Percentiles rank a stretch among this genome's conserved stretches.
Conservation (phyloP, 1,140 invertebrate species). For the Triops cancriformis region DNA sequence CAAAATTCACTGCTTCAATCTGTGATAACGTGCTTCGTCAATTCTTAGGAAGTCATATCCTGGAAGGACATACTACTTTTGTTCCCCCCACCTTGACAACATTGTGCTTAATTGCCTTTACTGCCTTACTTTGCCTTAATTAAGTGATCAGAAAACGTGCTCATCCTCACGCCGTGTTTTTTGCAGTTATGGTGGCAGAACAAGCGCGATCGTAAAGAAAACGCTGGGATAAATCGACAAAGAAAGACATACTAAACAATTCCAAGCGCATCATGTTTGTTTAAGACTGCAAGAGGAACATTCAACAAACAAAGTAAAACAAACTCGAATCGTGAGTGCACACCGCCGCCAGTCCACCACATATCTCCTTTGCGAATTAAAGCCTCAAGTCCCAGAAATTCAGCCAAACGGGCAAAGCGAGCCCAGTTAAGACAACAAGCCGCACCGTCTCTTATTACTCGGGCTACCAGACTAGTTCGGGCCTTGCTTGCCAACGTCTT, state of each 20-base stretch:
- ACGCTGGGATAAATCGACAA: background rate
- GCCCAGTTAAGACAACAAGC: too few relatives aligned
- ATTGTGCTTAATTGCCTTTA: constrained; percentile 2
- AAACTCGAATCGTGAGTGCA: too few relatives aligned
- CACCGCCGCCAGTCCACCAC: too few relatives aligned
- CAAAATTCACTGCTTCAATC: background rate
- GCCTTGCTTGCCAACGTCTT: too few relatives aligned
- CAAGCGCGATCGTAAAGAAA: background rate
- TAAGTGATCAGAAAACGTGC: background rate
- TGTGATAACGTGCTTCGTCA: background rate
- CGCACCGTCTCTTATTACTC: background rate
- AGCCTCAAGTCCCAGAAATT: too few relatives aligned
- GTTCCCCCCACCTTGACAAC: background rate
- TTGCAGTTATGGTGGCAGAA: background rate
- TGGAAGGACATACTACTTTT: background rate
- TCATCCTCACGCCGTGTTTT: background rate
- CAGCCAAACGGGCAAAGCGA: too few relatives aligned
- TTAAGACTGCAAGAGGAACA: too few relatives aligned
- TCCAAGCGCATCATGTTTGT: too few relatives aligned
- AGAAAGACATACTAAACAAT: too few relatives aligned
- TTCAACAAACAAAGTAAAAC: too few relatives aligned
- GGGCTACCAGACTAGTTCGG: background rate
- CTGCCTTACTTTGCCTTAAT: background rate
- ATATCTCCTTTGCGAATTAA: too few relatives aligned
- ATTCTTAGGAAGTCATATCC: background rate